Conservation (phyloP, 1,140 invertebrate genomes). For the Cataglyphis hispanica region DNA sequence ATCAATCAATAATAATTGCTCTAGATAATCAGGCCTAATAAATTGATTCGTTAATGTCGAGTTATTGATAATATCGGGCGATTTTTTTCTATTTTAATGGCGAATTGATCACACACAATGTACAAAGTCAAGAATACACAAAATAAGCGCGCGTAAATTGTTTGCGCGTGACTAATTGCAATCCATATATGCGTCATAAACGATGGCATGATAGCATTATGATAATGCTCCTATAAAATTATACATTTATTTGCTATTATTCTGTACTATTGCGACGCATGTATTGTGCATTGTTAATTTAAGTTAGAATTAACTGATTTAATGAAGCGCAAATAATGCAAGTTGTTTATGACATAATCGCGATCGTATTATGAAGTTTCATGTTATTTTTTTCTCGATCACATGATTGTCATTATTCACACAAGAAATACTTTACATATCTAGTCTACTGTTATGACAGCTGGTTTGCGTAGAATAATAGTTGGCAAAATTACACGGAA, state of each 20-base stretch:
- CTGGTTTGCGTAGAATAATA: neutral
- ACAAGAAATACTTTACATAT: neutral
- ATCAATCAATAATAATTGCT: conserved; percentile 59
- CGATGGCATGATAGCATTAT: neutral
- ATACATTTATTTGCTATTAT: conserved; percentile 19
- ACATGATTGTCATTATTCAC: neutral
- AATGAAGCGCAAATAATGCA: conserved; percentile 7
- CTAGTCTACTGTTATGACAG: neutral
- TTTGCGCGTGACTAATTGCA: conserved; percentile 58
- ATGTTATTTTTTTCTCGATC: neutral
- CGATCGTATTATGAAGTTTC: neutral
- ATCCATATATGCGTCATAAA: conserved; percentile 25
- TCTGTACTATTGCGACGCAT: neutral
- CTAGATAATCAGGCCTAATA: conserved; percentile 66
- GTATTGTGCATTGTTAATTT: neutral
- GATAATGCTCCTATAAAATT: conserved; percentile 21
- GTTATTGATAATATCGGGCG: neutral
- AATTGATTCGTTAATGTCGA: conserved; percentile 72
- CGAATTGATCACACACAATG: conserved; percentile 35
- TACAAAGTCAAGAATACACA: conserved; percentile 62
- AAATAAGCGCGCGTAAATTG: conserved; percentile 41
- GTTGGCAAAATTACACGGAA: neutral
- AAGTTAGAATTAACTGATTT: neutral
- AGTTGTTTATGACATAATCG: neutral
- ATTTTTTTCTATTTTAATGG: conserved; percentile 47